phyloP scores from a whole-genome alignment of 2,888 invertebrate genomes.

The Neria commutata region DNA sequence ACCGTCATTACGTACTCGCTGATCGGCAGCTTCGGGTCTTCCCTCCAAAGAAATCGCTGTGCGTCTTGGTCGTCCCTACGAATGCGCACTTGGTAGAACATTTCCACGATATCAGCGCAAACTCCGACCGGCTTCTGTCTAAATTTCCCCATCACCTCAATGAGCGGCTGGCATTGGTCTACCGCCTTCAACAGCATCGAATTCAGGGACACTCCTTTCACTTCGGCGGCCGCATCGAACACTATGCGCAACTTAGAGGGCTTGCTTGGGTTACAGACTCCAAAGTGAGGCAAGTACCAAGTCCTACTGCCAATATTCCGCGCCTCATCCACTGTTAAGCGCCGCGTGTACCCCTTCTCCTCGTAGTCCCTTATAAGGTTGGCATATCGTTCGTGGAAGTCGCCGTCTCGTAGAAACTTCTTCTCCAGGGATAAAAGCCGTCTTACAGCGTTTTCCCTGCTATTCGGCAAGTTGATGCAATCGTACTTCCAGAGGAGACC shows the following conservation, averaged over 20 bases:
- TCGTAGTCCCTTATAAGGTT: slow-evolving; percentile 10
- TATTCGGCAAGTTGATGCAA: slow-evolving; percentile 27
- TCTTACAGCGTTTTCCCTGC: slow-evolving; percentile 21
- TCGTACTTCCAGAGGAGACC: slow-evolving; percentile 33
- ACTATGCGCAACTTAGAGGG: slow-evolving; percentile 42
- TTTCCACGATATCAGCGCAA: slow-evolving; percentile 47
- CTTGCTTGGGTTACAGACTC: slow-evolving; percentile 33
- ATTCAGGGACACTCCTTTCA: slow-evolving; percentile 36
- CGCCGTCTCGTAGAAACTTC: slow-evolving; percentile 17
- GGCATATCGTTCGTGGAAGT: slow-evolving; percentile 14
- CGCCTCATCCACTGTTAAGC: slow-evolving; percentile 2
- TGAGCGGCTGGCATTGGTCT: slow-evolving; percentile 38
- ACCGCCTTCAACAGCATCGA: slow-evolving; percentile 38
- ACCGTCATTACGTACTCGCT: slow-evolving; percentile 31
- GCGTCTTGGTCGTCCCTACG: slow-evolving; percentile 36
- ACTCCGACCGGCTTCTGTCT: slow-evolving; percentile 37
- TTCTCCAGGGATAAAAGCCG: slow-evolving; percentile 23
- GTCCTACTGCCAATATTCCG: slow-evolving; percentile 12
- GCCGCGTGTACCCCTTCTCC: slow-evolving; percentile 14
- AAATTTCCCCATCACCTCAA: slow-evolving; percentile 43
- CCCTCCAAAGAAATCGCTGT: slow-evolving; percentile 42
- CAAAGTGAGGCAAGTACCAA: slow-evolving; percentile 40
- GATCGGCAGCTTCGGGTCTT: not conserved
- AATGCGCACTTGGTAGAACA: slow-evolving; percentile 48
- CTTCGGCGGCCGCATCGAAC: slow-evolving; percentile 45